These are phyloP conservation scores for Drosophila ironensis DNA, from an alignment of 1,140 invertebrate species.

Conservation along the genomic window DNA sequence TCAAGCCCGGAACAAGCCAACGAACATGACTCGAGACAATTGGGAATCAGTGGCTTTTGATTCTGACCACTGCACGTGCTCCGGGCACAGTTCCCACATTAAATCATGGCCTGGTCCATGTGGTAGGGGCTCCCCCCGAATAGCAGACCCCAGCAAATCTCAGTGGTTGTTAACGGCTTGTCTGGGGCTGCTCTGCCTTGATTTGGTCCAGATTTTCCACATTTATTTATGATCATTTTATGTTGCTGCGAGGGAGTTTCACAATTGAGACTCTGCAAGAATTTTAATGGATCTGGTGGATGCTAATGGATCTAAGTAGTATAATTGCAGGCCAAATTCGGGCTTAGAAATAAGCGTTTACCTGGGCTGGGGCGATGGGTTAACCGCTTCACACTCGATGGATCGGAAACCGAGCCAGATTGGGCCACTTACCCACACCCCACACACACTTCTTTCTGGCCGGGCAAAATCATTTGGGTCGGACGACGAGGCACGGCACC, in stretches of 20 bases:
- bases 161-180: slow-evolving; percentile 26
- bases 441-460: not conserved
- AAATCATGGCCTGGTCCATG: slow-evolving; percentile 56
- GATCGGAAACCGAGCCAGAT: slow-evolving; percentile 4
- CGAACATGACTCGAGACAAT: slow-evolving; percentile 37
- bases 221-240: slow-evolving; percentile 18
- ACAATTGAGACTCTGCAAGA: not conserved
- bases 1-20: slow-evolving; percentile 66
- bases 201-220: slow-evolving; percentile 9
- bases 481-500: slow-evolving; percentile 59
- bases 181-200: slow-evolving; percentile 11
- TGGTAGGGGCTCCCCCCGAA: slow-evolving; percentile 8
- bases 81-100: slow-evolving; percentile 65
- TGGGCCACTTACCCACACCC: slow-evolving; percentile 14
- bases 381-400: slow-evolving; percentile 26
- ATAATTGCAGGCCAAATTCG: not conserved
- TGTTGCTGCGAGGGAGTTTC: not conserved
- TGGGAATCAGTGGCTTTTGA: slow-evolving; percentile 1
- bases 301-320: too few species aligned
- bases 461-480: slow-evolving; percentile 32
- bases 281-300: too few species aligned
- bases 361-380: slow-evolving; percentile 14
- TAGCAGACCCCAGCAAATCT: slow-evolving; percentile 25
- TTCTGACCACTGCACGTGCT: slow-evolving; percentile 61
- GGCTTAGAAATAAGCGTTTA: slow-evolving; percentile 7